Conservation (phyloP, 2,113 vertebrate genomes). For the Sisor rabdophorus region DNA sequence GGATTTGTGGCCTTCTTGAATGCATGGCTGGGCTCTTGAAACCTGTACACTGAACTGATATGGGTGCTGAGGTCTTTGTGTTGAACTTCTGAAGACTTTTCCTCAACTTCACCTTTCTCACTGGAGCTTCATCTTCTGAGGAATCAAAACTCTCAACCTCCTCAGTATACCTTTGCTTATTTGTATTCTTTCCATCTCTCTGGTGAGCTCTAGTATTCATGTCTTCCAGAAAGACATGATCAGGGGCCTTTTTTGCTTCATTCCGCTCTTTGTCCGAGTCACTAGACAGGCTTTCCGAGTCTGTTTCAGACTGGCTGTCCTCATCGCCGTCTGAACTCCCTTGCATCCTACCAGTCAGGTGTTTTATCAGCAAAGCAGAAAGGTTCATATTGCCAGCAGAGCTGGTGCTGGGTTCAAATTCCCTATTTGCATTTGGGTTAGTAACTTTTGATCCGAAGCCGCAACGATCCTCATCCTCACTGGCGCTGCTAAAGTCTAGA, state of each 20-base stretch:
- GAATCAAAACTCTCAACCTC: slow-evolving; percentile 74
- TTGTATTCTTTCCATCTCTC: background rate
- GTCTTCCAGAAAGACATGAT: slow-evolving; percentile 69
- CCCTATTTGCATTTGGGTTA: slow-evolving; percentile 64
- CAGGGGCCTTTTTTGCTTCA: slow-evolving; percentile 2
- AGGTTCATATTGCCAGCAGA: slow-evolving; percentile 63
- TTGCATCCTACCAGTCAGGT: slow-evolving; percentile 38
- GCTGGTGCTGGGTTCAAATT: background rate
- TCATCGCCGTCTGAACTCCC: slow-evolving; percentile 37
- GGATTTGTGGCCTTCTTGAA: background rate
- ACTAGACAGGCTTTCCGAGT: slow-evolving; percentile 12
- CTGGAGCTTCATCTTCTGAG: slow-evolving; percentile 74
- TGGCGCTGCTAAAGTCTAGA: slow-evolving; percentile 76
- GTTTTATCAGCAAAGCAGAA: slow-evolving; percentile 73
- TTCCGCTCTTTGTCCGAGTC: slow-evolving; percentile 47
- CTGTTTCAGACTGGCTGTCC: slow-evolving; percentile 22
- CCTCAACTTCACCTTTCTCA: slow-evolving; percentile 46
- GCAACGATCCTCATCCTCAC: slow-evolving; percentile 74
- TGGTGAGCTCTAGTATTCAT: slow-evolving; percentile 67
- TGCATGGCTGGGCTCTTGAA: background rate
- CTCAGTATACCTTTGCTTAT: slow-evolving; percentile 50
- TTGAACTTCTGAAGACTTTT: slow-evolving; percentile 13
- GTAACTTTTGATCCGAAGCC: slow-evolving; percentile 46
- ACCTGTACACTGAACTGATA: slow-evolving; percentile 11
- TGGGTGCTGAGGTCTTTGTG: background rate